Conservation (phyloP, 1,140 invertebrate genomes). For the Teleogryllus occipitalis region DNA sequence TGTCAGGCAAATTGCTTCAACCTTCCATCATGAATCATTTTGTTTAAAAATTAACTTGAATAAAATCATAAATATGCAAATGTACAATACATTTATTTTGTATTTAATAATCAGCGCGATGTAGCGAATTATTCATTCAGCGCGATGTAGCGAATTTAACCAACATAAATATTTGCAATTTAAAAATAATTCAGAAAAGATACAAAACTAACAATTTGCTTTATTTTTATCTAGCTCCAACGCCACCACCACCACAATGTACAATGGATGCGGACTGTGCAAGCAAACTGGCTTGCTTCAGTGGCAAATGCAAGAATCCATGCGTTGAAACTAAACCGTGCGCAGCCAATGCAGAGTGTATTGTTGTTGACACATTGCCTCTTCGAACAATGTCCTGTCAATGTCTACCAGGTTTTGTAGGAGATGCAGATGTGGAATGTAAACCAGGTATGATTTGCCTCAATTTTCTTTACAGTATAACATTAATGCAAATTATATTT, state of each 20-base stretch:
- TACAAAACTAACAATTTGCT: background rate
- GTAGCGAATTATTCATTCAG: too few species aligned
- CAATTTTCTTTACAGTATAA: background rate
- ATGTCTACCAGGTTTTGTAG: conserved; percentile 69
- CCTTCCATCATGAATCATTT: too few species aligned
- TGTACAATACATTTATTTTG: too few species aligned
- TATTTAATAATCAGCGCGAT: too few species aligned
- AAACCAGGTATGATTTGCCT: conserved; percentile 51
- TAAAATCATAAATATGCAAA: too few species aligned
- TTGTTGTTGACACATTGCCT: conserved; percentile 74
- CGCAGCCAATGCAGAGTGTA: conserved; percentile 66
- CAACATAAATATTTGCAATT: background rate
- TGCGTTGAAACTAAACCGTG: conserved; percentile 72
- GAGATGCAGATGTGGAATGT: conserved; percentile 76
- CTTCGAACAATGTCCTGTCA: conserved; percentile 79
- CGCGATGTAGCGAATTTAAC: too few species aligned
- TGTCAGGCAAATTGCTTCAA: too few species aligned
- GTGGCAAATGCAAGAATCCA: conserved; percentile 70
- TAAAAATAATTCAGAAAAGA: background rate
- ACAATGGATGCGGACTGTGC: conserved; percentile 74
- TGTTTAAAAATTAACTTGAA: too few species aligned
- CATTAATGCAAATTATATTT: too few species aligned
- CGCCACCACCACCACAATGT: conserved; percentile 55
- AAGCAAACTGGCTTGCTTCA: conserved; percentile 73
- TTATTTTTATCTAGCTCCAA: conserved; percentile 38